These are phyloP conservation scores for Vanessa cardui DNA, from an alignment of 2,888 invertebrate genomes.

Conservation along the genomic window DNA sequence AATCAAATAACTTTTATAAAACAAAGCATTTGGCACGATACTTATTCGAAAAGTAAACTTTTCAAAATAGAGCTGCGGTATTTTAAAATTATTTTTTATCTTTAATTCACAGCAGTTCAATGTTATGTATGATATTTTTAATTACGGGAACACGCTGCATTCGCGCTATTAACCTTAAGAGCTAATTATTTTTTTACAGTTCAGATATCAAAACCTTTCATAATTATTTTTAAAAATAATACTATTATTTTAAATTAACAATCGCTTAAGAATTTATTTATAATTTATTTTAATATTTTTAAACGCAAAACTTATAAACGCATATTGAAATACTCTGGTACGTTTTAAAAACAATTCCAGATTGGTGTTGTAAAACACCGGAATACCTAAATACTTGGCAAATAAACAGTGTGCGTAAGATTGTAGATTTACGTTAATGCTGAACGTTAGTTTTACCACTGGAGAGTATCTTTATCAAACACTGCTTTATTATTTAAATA, in stretches of 20 bases:
- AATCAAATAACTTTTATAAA: no score
- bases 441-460: constrained; percentile 21
- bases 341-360: constrained; percentile 15
- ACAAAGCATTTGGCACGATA: no score
- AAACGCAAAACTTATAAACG: neutral
- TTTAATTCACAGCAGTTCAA: neutral
- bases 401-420: constrained; percentile 30
- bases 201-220: neutral
- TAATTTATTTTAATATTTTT: neutral
- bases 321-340: neutral
- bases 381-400: constrained; percentile 35
- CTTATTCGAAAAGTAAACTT: neutral
- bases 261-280: neutral
- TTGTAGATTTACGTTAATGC: constrained; percentile 28
- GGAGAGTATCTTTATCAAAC: constrained; percentile 26
- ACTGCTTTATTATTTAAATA: constrained; percentile 22
- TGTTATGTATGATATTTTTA: constrained; percentile 6
- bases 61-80: neutral
- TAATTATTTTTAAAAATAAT: neutral
- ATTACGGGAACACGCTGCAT: constrained; percentile 4
- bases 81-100: neutral
- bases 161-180: constrained; percentile 5
- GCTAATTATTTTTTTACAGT: constrained; percentile 4
- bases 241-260: neutral
- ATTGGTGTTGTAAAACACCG: constrained; percentile 19